These are phyloP conservation scores for Apodemus sylvaticus DNA, from an alignment of 2,113 vertebrate species.

Conservation along the genomic window DNA sequence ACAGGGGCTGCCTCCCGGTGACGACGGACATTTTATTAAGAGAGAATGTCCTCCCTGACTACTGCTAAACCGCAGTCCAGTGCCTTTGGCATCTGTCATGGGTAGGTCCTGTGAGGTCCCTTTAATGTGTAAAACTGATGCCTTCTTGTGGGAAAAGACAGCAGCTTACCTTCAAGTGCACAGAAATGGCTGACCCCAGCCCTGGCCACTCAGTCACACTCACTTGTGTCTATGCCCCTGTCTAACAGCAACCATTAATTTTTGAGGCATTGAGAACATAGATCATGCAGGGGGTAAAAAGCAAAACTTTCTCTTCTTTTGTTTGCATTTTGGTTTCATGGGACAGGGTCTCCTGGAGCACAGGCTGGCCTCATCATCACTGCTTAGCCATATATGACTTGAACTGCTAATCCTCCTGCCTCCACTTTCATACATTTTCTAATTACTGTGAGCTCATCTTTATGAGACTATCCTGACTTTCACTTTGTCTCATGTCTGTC, in stretches of 20 bases:
- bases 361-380: neutral
- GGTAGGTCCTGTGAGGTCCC: neutral
- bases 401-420: neutral
- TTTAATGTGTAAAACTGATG: neutral
- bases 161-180: neutral
- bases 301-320: too few relatives aligned
- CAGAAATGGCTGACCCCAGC: neutral
- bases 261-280: too few relatives aligned
- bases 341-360: neutral
- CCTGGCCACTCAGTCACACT: neutral
- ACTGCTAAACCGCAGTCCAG: neutral
- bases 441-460: neutral
- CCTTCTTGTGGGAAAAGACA: neutral
- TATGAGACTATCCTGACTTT: neutral
- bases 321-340: neutral
- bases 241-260: too few relatives aligned
- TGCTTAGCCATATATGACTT: neutral
- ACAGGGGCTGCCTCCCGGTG: neutral
- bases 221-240: too few relatives aligned
- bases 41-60: neutral
- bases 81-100: neutral
- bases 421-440: neutral
- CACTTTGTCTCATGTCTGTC: too few relatives aligned
- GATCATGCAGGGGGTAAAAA: too few relatives aligned
- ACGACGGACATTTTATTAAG: too few relatives aligned